Evolutionary conservation across 2,888 invertebrate species (phyloP).

Genomic region (Glaucopsyche alexis): DNA sequence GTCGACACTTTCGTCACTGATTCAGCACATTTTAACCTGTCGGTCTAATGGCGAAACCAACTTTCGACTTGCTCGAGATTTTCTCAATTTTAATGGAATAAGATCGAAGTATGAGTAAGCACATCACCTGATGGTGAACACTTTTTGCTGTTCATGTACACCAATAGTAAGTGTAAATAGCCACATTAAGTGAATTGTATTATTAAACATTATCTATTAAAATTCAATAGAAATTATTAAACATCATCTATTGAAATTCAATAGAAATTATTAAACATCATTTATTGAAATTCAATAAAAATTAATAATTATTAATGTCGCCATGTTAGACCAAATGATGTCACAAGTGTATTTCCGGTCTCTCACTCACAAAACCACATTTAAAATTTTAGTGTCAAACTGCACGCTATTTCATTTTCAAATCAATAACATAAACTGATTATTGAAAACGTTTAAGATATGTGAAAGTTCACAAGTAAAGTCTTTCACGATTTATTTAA

Average conservation of each 20-base stretch:
- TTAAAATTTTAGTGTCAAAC: too few relatives aligned
- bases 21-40: conserved; percentile 1
- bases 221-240: neutral
- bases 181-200: too few relatives aligned
- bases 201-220: neutral
- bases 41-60: conserved; percentile 14
- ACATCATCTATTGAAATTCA: too few relatives aligned
- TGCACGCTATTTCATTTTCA: too few relatives aligned
- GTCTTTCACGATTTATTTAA: neutral
- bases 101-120: neutral
- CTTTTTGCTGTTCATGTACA: neutral
- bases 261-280: too few relatives aligned
- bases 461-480: neutral
- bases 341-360: too few relatives aligned
- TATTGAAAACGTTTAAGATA: neutral
- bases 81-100: neutral
- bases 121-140: neutral
- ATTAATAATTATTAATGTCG: too few relatives aligned
- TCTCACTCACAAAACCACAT: too few relatives aligned
- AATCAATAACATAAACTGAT: too few relatives aligned
- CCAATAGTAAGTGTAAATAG: neutral
- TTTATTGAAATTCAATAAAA: too few relatives aligned
- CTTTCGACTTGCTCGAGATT: neutral
- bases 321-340: too few relatives aligned
- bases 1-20: conserved; percentile 12